Base-by-base conservation (phyloP, 64 coral and sea anemone genomes). In the Hydrozoanthus tunicans region DNA sequence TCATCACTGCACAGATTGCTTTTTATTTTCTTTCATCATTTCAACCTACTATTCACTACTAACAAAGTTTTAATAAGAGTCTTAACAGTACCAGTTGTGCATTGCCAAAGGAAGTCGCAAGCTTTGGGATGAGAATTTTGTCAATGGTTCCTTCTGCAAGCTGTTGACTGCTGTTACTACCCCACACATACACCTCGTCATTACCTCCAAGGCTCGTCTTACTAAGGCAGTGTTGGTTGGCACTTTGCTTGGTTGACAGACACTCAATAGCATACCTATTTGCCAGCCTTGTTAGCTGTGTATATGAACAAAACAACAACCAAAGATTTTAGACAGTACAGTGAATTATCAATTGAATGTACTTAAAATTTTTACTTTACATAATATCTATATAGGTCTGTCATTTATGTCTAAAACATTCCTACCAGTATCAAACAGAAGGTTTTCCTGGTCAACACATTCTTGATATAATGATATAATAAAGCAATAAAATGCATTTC, bases 101-200 rank as follows among this genome's bases (percentile, higher is more conserved):
- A 96, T 91, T 96, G 23, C 94, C 94, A 89, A 96, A 96, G 54
- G 94, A 89, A 0, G 94, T 79, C 15, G 94, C 92, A 63, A 93
- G 60, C 62, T 96, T 96, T 15, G 94, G 88, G 60, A 93, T 81
- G 12, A 96, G 90, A 51, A 96, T 96, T 58, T 96, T 96, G 82
- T 96, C 94, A n/a, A 90, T 93, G 11, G 74, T 86, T 68, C 94
- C 94, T 55, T 96, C 94, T 7, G 94, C 94, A 61, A 96, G 92
- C 80, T 96, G 94, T 14, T 96, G 94, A 56, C 94, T 96, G 23
- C 94, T 96, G 70, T 96, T 96, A 51, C 94, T 96, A 15, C 94
- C 94, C 94, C 94, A 96, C 6, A 93, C 94, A 82, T 86, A 96
- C 51, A 96, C 92, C 70, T 96, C 94, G 55, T 96, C 94, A 71